Conservation (phyloP, 2,797 vertebrate species). For the Scleropages formosus region DNA sequence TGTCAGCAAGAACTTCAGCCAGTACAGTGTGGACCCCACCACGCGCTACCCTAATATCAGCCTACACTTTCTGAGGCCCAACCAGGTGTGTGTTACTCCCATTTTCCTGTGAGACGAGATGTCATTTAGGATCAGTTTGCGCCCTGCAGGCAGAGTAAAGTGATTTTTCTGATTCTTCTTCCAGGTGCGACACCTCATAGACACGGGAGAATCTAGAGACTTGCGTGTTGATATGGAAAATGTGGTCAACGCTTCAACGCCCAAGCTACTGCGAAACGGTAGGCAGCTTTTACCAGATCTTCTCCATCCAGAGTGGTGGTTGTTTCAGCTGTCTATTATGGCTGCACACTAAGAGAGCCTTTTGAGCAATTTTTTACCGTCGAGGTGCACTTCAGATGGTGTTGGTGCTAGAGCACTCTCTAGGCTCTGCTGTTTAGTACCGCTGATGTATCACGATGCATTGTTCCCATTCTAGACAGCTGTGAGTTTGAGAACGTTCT, state of each 20-base stretch:
- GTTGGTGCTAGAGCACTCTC: slow-evolving; percentile 6
- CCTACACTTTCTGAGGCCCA: slow-evolving; percentile 84
- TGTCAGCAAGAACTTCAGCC: slow-evolving; percentile 95
- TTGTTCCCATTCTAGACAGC: slow-evolving; percentile 66
- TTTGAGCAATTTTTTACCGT: background rate
- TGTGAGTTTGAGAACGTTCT: slow-evolving; percentile 70
- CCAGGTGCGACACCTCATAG: slow-evolving; percentile 87
- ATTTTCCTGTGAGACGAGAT: background rate
- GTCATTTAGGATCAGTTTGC: background rate
- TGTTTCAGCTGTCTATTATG: background rate
- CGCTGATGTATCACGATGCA: slow-evolving; percentile 51
- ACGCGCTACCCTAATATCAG: slow-evolving; percentile 97
- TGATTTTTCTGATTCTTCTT: background rate
- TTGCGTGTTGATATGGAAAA: slow-evolving; percentile 86
- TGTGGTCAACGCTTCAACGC: slow-evolving; percentile 81
- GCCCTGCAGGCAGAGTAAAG: background rate
- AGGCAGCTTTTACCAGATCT: slow-evolving; percentile 47
- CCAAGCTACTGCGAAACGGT: slow-evolving; percentile 86
- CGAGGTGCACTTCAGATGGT: background rate
- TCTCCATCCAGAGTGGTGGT: background rate
- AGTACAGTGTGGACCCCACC: slow-evolving; percentile 90
- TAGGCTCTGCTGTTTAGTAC: slow-evolving; percentile 28
- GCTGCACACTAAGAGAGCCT: too few relatives aligned
- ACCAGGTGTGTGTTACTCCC: slow-evolving; percentile 74
- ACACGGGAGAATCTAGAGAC: slow-evolving; percentile 84